Conservation (phyloP, 2,113 vertebrate genomes). For the Amblyornis subalaris region DNA sequence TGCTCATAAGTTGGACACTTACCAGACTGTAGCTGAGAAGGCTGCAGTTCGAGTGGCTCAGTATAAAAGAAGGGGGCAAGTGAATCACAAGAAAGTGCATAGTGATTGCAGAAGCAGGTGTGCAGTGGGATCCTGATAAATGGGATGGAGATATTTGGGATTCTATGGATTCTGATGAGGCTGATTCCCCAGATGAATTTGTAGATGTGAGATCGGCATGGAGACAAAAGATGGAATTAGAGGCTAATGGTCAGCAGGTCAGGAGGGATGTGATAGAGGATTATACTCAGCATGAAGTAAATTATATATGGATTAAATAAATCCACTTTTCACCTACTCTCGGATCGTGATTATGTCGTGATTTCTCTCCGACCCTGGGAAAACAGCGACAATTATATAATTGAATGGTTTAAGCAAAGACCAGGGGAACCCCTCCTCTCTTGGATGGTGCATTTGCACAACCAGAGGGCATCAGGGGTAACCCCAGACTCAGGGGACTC, state of each 20-base stretch:
- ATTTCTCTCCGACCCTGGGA: too few relatives aligned
- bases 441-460: neutral
- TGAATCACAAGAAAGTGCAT: neutral
- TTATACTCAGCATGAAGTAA: neutral
- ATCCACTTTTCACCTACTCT: too few relatives aligned
- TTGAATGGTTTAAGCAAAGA: neutral
- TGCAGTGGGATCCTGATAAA: neutral
- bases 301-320: too few relatives aligned
- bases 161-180: neutral
- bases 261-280: neutral
- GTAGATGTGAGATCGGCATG: neutral
- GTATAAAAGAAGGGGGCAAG: neutral
- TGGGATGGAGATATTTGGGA: too few relatives aligned
- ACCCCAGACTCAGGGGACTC: neutral
- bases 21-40: neutral
- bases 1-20: neutral
- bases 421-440: neutral
- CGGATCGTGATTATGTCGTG: too few relatives aligned
- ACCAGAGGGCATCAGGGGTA: neutral
- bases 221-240: neutral
- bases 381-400: too few relatives aligned
- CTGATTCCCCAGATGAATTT: neutral
- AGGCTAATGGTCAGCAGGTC: neutral
- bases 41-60: neutral
- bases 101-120: neutral